Percentiles rank a stretch among this genome's conserved stretches.
These are phyloP conservation scores for Pollenia amentaria DNA, from an alignment of 2,888 invertebrate genomes.

Conservation along the genomic window DNA sequence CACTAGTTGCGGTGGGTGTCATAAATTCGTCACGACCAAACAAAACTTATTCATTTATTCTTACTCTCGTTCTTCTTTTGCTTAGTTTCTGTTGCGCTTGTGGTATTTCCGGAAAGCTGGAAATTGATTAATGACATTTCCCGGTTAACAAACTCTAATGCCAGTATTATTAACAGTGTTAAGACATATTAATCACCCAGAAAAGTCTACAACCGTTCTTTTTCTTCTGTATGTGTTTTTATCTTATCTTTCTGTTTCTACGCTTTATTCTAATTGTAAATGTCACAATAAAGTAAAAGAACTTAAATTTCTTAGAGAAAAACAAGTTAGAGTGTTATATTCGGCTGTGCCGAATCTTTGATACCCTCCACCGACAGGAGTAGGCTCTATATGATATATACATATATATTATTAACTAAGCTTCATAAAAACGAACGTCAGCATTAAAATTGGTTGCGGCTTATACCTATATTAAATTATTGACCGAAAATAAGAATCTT, in stretches of 20 bases:
- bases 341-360: too few species aligned
- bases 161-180: constrained; percentile 36
- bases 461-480: too few species aligned
- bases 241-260: neutral
- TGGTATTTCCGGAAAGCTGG: constrained; percentile 29
- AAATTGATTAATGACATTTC: constrained; percentile 63
- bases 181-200: constrained; percentile 22
- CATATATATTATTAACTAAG: too few species aligned
- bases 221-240: neutral
- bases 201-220: constrained; percentile 1
- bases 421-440: too few species aligned
- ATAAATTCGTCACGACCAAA: too few species aligned
- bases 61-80: neutral
- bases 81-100: constrained; percentile 1
- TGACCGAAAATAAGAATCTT: too few species aligned
- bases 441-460: too few species aligned
- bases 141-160: constrained; percentile 42
- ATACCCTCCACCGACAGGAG: too few species aligned
- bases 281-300: neutral
- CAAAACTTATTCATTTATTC: neutral
- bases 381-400: too few species aligned
- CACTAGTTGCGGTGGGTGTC: too few species aligned
- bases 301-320: constrained; percentile 15
- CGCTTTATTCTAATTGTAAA: neutral
- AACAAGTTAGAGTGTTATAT: too few species aligned